A percentile compares a stretch with the other conserved stretches of the same genome.
Evolutionary conservation across 2,888 invertebrate species (phyloP).

Genomic region (Tubulanus polymorphus): DNA sequence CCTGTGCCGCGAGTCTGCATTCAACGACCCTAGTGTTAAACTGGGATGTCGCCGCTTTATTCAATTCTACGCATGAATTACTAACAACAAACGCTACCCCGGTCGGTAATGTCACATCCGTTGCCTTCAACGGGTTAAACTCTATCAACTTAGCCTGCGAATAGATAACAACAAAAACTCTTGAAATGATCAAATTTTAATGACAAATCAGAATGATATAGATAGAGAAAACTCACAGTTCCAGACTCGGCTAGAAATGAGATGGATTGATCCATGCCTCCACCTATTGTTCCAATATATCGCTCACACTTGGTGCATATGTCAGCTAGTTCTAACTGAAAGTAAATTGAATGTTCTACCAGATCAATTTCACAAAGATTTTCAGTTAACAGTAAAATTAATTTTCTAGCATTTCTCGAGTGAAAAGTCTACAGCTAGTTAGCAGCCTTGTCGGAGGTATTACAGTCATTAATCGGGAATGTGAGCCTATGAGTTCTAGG

Average conservation of each 20-base stretch:
- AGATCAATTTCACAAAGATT: too few relatives aligned
- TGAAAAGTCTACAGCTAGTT: too few relatives aligned
- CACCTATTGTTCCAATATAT: conserved; percentile 95
- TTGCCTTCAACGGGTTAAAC: conserved; percentile 69
- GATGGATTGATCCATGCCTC: conserved; percentile 99
- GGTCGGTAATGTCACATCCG: conserved; percentile 68
- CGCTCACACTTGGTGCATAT: conserved; percentile 86
- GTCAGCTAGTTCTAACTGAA: conserved; percentile 67
- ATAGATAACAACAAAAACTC: conserved; percentile 1
- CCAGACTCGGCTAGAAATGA: conserved; percentile 75
- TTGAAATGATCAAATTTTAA: too few relatives aligned
- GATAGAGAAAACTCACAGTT: conserved; percentile 40
- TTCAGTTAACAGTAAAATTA: too few relatives aligned
- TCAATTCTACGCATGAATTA: conserved; percentile 74
- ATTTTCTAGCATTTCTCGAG: too few relatives aligned
- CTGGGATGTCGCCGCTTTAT: conserved; percentile 87
- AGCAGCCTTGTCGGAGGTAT: too few relatives aligned
- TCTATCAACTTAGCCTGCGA: conserved; percentile 77
- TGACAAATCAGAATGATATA: too few relatives aligned
- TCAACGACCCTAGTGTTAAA: conserved; percentile 93
- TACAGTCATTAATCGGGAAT: too few relatives aligned
- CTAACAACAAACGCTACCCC: conserved; percentile 88
- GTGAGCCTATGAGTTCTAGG: too few relatives aligned
- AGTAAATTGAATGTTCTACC: too few relatives aligned
- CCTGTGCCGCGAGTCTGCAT: conserved; percentile 85